A percentile compares a stretch with the other conserved stretches of the same genome.
phyloP scores from a whole-genome alignment of 2,888 invertebrate species.

The Poecilus cupreus region DNA sequence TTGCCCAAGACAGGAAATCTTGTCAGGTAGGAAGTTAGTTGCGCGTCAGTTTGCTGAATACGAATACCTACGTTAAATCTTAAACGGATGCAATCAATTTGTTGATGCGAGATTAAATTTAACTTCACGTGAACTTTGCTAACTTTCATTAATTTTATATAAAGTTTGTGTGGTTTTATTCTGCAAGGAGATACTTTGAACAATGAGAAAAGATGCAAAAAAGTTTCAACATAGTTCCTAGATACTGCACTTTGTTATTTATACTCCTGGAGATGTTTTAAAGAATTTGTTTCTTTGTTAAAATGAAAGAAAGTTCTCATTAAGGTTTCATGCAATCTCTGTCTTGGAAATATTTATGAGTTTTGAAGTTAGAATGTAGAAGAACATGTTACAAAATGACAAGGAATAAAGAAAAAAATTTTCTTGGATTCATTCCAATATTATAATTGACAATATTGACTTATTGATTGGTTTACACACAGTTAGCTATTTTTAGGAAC shows the following conservation, averaged over 20 bases:
- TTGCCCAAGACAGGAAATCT: not conserved
- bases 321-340: not conserved
- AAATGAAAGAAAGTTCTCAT: not conserved
- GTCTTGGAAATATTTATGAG: not conserved
- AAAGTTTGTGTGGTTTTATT: not conserved
- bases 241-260: not conserved
- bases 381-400: not conserved
- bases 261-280: not conserved
- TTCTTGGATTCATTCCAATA: not conserved
- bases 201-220: not conserved
- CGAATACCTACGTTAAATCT: constrained; percentile 21
- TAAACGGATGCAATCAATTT: constrained; percentile 33
- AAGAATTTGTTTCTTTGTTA: not conserved
- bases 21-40: constrained; percentile 26
- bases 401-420: not conserved
- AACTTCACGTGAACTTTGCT: constrained; percentile 23
- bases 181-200: constrained; percentile 2
- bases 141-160: constrained; percentile 21
- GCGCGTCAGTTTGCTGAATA: not conserved
- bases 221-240: not conserved
- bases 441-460: not conserved
- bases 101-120: constrained; percentile 23
- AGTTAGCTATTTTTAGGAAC: not conserved
- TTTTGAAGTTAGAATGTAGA: not conserved
- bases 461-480: constrained; percentile 5